Percentiles rank a stretch among this genome's conserved stretches.
These are phyloP conservation scores for Cyclophora albipunctata DNA, from an alignment of 2,888 invertebrate species.

Conservation along the genomic window DNA sequence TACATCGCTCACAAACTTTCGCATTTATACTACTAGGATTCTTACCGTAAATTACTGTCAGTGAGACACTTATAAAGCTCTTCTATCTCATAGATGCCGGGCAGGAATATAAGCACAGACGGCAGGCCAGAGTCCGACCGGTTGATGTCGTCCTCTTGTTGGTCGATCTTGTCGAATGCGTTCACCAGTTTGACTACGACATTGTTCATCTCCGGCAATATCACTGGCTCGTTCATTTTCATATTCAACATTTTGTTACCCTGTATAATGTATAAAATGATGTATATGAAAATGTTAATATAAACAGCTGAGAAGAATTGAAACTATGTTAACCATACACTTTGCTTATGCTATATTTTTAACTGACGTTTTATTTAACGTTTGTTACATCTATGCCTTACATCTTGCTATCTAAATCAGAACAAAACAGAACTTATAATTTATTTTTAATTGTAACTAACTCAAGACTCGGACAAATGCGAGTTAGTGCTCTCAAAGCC, in stretches of 20 bases:
- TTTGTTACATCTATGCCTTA: too few relatives aligned
- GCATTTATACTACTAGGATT: neutral
- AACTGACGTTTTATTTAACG: too few relatives aligned
- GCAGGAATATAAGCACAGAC: constrained; percentile 91
- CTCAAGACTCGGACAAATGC: too few relatives aligned
- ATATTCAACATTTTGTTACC: constrained; percentile 22
- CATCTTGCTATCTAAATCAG: too few relatives aligned
- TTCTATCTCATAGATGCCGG: constrained; percentile 91
- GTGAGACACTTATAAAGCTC: constrained; percentile 71
- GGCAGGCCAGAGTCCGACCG: constrained; percentile 47
- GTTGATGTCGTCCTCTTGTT: constrained; percentile 42
- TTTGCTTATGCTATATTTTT: too few relatives aligned
- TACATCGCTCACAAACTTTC: too few relatives aligned
- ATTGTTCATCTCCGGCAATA: constrained; percentile 76
- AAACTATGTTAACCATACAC: neutral
- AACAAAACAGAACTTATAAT: neutral
- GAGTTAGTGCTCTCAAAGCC: too few relatives aligned
- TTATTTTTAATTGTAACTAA: neutral
- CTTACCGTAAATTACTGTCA: constrained; percentile 41
- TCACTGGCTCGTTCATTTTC: constrained; percentile 70
- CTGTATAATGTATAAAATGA: constrained; percentile 53
- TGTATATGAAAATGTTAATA: neutral
- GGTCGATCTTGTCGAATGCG: constrained; percentile 80
- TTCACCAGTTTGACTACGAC: constrained; percentile 77
- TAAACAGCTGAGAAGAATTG: neutral